Evolutionary conservation across 35 echinoderm and acorn worm species (phyloP), one percentile per base, ranked within the genome.

Genomic region (Lytechinus pictus): DNA sequence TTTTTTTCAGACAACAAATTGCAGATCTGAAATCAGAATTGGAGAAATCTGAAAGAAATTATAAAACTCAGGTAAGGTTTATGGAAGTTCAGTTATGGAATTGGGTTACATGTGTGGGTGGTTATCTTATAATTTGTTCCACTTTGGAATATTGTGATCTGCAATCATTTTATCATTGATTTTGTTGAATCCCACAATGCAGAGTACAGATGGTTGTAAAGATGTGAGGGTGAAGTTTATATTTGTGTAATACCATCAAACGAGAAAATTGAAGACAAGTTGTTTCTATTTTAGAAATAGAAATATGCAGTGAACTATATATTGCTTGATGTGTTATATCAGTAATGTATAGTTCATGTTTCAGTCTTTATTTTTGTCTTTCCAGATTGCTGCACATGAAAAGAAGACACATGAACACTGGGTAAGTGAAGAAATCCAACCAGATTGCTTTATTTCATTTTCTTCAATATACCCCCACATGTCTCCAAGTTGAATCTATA

Each of bases 331-430:
- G 33, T 44, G 33, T 1, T 44, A 44, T 44, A 44, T 44, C 33
- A 44, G 33, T 44, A 44, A 44, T 44, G 33, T 44, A n/a, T n/a
- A n/a, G n/a, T 44, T 44, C 33, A 44, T 79, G 66, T n/a, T 79
- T 79, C 0, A n/a, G 28, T 94, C 72, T 72, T 86, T 95, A 54
- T 94, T 54, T 21, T 27, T 16, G 13, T 61, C 4, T 94, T 55
- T 94, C 24, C 57, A 19, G 97, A 94, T 97, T 96, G 95, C 92
- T 90, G 95, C 97, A 54, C 97, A 97, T 97, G 97, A 97, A 92
- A 97, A 97, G 93, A 97, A 97, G 61, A 79, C 97, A 29, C 97
- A 97, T 89, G 97, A 97, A 53, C 95, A 94, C 55, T 97, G 97
- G 97, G 97, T 97, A 86, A 97, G 97, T 94, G 7, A 93, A 55